phyloP scores from a whole-genome alignment of 2,113 vertebrate species.

The Pomatostomus ruficeps region DNA sequence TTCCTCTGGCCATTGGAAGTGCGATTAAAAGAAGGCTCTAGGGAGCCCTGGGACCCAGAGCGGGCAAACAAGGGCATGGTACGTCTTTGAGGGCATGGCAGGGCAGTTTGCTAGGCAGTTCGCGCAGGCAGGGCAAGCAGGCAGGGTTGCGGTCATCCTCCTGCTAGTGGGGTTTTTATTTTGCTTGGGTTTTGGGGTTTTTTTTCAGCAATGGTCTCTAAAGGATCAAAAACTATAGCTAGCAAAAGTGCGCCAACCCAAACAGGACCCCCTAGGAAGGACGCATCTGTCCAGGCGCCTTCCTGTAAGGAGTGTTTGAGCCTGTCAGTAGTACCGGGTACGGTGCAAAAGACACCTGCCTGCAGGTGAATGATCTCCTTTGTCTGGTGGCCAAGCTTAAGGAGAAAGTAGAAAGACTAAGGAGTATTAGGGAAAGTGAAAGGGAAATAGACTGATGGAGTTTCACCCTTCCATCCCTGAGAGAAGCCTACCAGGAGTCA shows the following conservation, averaged over 20 bases:
- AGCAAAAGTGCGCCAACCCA: neutral
- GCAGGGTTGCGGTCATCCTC: neutral
- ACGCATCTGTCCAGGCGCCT: neutral
- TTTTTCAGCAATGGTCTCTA: neutral
- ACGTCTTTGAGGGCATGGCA: neutral
- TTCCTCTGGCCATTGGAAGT: neutral
- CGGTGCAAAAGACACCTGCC: neutral
- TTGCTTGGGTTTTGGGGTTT: neutral
- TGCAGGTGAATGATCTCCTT: neutral
- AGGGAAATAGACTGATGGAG: neutral
- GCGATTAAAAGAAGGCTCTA: neutral
- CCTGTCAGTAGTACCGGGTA: neutral
- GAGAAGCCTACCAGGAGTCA: neutral
- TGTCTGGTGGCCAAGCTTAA: neutral
- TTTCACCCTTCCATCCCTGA: neutral
- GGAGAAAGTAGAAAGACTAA: neutral
- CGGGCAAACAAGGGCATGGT: too few relatives aligned
- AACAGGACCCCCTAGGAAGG: neutral
- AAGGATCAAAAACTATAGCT: neutral
- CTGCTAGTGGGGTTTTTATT: neutral
- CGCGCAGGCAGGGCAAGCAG: too few relatives aligned
- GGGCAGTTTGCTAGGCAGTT: too few relatives aligned
- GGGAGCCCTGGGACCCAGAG: accelerated
- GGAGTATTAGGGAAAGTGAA: too few relatives aligned
- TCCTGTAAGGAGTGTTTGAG: neutral